Evolutionary conservation across 1,140 invertebrate genomes (phyloP).

Genomic region (Periplaneta americana): DNA sequence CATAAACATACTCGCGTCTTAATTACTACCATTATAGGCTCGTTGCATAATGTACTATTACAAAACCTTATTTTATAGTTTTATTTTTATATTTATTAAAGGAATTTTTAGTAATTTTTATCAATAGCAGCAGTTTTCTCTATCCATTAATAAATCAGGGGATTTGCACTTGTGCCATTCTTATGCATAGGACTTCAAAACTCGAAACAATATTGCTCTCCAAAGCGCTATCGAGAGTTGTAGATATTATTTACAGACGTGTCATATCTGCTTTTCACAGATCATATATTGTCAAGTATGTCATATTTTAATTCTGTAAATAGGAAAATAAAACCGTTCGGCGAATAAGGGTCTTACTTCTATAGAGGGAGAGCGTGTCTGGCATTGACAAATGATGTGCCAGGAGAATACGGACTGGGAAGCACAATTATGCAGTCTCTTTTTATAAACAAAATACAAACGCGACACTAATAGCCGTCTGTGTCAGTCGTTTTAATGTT

Average conservation of each 20-base stretch:
- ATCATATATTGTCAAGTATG: background rate
- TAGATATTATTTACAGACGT: background rate
- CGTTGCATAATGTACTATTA: too few relatives aligned
- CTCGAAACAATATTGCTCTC: background rate
- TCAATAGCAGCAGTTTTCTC: too few relatives aligned
- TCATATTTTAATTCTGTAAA: background rate
- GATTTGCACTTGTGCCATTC: too few relatives aligned
- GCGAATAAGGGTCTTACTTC: background rate
- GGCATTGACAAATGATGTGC: background rate
- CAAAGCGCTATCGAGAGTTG: background rate
- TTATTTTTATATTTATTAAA: too few relatives aligned
- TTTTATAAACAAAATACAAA: background rate
- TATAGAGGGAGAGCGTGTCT: background rate
- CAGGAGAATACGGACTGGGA: background rate
- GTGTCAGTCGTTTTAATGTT: too few relatives aligned
- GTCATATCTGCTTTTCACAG: background rate
- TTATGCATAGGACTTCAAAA: too few relatives aligned
- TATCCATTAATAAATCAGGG: too few relatives aligned
- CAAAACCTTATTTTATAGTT: too few relatives aligned
- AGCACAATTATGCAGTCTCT: background rate
- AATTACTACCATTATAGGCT: too few relatives aligned
- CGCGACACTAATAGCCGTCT: too few relatives aligned
- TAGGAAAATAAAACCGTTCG: background rate
- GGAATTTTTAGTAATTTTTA: too few relatives aligned
- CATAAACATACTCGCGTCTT: too few relatives aligned